Percentiles rank a stretch among this genome's conserved stretches.
phyloP scores from a whole-genome alignment of 30 jellyfish, hydroid and myxozoan genomes.

The Haliclystus octoradiatus region DNA sequence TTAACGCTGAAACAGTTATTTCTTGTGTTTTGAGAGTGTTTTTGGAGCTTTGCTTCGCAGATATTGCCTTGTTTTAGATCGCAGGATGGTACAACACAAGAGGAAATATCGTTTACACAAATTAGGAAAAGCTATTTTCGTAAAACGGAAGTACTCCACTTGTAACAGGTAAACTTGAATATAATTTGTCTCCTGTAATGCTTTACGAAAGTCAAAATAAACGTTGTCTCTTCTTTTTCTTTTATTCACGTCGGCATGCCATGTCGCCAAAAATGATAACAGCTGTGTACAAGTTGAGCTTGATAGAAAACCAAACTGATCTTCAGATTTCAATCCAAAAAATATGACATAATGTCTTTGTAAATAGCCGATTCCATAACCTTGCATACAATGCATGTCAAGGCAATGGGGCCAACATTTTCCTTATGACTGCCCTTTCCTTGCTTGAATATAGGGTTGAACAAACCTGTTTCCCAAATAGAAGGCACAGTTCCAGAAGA shows the following conservation, averaged over 20 bases:
- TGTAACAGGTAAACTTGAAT: no score
- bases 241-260: background rate
- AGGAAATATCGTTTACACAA: no score
- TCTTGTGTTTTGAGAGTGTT: no score
- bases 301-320: background rate
- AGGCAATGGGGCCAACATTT: background rate
- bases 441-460: background rate
- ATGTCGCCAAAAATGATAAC: background rate
- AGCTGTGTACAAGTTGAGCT: background rate
- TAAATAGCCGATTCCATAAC: background rate
- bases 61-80: no score
- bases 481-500: background rate
- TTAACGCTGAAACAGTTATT: no score
- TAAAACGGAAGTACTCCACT: no score
- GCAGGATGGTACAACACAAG: no score
- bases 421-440: background rate
- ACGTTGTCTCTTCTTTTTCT: background rate
- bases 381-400: background rate
- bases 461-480: background rate
- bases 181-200: no score
- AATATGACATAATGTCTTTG: background rate
- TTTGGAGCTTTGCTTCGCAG: no score
- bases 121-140: no score
- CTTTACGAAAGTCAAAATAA: background rate
- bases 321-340: background rate